A percentile compares a stretch with the other conserved stretches of the same genome.
These are phyloP conservation scores for Thunnus albacares DNA, from an alignment of 2,797 vertebrate species.

Conservation along the genomic window DNA sequence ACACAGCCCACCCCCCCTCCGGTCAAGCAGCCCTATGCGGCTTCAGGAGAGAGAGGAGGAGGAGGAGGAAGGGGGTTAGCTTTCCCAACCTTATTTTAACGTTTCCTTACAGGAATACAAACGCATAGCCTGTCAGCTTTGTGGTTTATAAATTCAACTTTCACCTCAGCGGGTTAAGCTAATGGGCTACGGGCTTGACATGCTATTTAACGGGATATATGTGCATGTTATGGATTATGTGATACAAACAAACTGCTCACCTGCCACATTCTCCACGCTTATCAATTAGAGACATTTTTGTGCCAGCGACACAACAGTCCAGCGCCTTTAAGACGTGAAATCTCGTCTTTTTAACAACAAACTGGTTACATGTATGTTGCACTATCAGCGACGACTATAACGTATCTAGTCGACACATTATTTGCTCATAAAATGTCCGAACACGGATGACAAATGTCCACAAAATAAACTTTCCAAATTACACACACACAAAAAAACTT, in stretches of 20 bases:
- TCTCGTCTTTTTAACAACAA: neutral
- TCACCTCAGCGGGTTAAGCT: slow-evolving; percentile 30
- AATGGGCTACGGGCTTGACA: slow-evolving; percentile 28
- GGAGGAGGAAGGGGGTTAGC: slow-evolving; percentile 31
- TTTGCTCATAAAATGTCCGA: slow-evolving; percentile 24
- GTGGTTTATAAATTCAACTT: slow-evolving; percentile 67
- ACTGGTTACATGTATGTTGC: neutral
- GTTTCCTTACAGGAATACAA: slow-evolving; percentile 28
- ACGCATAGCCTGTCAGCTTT: slow-evolving; percentile 35
- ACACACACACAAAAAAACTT: slow-evolving; percentile 52
- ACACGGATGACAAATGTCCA: slow-evolving; percentile 27
- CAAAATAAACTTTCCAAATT: slow-evolving; percentile 62
- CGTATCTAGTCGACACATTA: slow-evolving; percentile 7
- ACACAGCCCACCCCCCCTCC: slow-evolving; percentile 79
- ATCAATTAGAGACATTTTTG: slow-evolving; percentile 44
- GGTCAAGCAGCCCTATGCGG: slow-evolving; percentile 85
- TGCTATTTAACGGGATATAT: slow-evolving; percentile 27
- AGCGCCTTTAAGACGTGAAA: slow-evolving; percentile 9
- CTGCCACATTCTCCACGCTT: slow-evolving; percentile 65
- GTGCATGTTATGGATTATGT: slow-evolving; percentile 33
- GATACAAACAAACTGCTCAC: slow-evolving; percentile 69
- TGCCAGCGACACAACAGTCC: slow-evolving; percentile 40
- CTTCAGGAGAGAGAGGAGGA: slow-evolving; percentile 57
- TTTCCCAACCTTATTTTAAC: slow-evolving; percentile 48
- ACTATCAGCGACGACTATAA: neutral